These are phyloP conservation scores for Hyposoter didymator DNA, from an alignment of 2,888 invertebrate genomes.

Conservation along the genomic window DNA sequence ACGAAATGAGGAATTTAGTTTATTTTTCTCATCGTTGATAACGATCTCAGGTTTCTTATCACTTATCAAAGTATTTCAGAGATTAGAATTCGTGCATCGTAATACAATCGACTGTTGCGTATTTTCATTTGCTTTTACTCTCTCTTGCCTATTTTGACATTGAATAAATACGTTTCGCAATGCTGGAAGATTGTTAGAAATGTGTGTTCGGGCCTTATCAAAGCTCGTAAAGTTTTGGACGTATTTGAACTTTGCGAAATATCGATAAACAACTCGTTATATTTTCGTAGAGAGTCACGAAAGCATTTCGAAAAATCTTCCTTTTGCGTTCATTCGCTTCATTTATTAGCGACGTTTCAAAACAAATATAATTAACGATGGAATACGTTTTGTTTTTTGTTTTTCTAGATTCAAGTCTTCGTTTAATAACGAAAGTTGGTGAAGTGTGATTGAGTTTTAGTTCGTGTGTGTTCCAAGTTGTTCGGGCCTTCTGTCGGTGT, in stretches of 20 bases:
- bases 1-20: constrained; percentile 7
- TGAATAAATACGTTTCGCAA: not conserved
- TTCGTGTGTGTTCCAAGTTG: constrained; percentile 41
- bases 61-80: constrained; percentile 9
- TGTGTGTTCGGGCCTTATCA: not conserved
- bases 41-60: constrained; percentile 21
- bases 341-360: not conserved
- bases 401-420: not conserved
- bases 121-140: not conserved
- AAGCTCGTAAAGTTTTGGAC: not conserved
- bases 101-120: constrained; percentile 13
- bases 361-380: not conserved
- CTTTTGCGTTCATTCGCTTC: not conserved
- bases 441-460: constrained; percentile 68
- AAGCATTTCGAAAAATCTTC: not conserved
- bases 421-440: constrained; percentile 76
- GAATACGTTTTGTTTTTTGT: not conserved
- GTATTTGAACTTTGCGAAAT: not conserved
- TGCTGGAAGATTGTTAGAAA: not conserved
- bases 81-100: constrained; percentile 35
- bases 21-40: not conserved
- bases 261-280: not conserved
- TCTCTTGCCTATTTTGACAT: not conserved
- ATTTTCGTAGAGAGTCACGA: not conserved
- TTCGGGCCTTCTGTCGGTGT: constrained; percentile 37